phyloP scores from a whole-genome alignment of 2,797 vertebrate genomes.

The Distichodus sexfasciatus region DNA sequence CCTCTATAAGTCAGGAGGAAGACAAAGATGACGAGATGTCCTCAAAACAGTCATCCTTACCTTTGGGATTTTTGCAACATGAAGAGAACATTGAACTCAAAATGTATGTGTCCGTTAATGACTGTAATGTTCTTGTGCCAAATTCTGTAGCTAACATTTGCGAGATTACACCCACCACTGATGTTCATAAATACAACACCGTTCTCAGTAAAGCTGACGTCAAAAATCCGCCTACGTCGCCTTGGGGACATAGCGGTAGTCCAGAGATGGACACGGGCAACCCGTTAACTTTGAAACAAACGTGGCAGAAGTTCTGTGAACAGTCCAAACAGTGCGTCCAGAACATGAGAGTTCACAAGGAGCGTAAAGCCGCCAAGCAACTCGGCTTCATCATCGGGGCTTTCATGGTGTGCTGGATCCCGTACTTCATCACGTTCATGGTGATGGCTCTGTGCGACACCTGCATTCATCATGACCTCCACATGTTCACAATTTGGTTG shows the following conservation, averaged over 20 bases:
- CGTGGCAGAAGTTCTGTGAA: slow-evolving; percentile 80
- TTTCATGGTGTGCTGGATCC: slow-evolving; percentile 95
- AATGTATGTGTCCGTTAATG: slow-evolving; percentile 62
- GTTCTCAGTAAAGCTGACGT: slow-evolving; percentile 55
- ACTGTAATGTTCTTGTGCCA: slow-evolving; percentile 65
- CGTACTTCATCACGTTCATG: slow-evolving; percentile 92
- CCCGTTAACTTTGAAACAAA: slow-evolving; percentile 73
- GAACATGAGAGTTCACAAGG: slow-evolving; percentile 78
- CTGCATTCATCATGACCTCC: slow-evolving; percentile 76
- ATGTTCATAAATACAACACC: slow-evolving; percentile 70
- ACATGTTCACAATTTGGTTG: slow-evolving; percentile 94
- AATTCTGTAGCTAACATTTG: slow-evolving; percentile 64
- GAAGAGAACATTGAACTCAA: slow-evolving; percentile 59
- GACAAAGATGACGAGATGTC: slow-evolving; percentile 46
- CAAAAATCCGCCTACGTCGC: slow-evolving; percentile 46
- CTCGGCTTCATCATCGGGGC: slow-evolving; percentile 90
- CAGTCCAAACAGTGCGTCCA: slow-evolving; percentile 75
- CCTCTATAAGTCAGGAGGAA: slow-evolving; percentile 54
- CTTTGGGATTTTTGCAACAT: slow-evolving; percentile 45
- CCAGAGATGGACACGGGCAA: slow-evolving; percentile 59
- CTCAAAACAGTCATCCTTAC: slow-evolving; percentile 36
- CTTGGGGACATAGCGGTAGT: slow-evolving; percentile 49
- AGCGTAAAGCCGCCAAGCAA: slow-evolving; percentile 92
- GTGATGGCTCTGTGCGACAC: slow-evolving; percentile 83
- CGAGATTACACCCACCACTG: slow-evolving; percentile 63